phyloP scores from a whole-genome alignment of 2,888 invertebrate species.

The Drosophila nr. medialis region DNA sequence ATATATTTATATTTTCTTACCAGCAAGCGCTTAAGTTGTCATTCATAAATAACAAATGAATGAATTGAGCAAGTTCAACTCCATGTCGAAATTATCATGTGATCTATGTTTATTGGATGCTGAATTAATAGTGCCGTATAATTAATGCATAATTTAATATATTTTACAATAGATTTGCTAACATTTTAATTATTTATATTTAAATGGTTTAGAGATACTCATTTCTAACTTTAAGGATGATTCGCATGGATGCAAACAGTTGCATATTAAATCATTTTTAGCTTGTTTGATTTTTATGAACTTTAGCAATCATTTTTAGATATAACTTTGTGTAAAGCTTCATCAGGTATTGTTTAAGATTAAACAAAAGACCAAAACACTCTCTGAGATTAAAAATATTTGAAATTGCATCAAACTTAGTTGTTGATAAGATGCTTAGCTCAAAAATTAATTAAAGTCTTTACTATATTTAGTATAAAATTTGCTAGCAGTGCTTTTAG shows the following conservation, averaged over 20 bases:
- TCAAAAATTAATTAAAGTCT: not conserved
- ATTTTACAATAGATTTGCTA: not conserved
- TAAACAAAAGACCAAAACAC: no score
- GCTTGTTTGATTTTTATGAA: not conserved
- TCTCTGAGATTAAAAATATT: not conserved
- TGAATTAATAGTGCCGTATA: not conserved
- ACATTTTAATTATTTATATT: not conserved
- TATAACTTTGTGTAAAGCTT: not conserved
- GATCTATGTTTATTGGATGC: not conserved
- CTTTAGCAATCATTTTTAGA: not conserved
- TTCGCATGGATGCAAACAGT: not conserved
- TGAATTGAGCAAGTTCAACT: not conserved
- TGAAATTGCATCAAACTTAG: not conserved
- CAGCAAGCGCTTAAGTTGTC: conserved; percentile 53
- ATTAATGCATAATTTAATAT: not conserved
- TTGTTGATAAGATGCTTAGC: not conserved
- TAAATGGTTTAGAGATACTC: not conserved
- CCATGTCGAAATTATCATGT: not conserved
- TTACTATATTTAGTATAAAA: not conserved
- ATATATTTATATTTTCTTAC: conserved; percentile 44
- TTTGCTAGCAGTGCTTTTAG: not conserved
- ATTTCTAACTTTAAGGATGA: not conserved
- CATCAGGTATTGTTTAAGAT: not conserved
- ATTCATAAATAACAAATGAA: conserved; percentile 18
- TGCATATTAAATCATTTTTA: not conserved